Conservation (phyloP, 2,888 invertebrate species). For the Erynnis tages region DNA sequence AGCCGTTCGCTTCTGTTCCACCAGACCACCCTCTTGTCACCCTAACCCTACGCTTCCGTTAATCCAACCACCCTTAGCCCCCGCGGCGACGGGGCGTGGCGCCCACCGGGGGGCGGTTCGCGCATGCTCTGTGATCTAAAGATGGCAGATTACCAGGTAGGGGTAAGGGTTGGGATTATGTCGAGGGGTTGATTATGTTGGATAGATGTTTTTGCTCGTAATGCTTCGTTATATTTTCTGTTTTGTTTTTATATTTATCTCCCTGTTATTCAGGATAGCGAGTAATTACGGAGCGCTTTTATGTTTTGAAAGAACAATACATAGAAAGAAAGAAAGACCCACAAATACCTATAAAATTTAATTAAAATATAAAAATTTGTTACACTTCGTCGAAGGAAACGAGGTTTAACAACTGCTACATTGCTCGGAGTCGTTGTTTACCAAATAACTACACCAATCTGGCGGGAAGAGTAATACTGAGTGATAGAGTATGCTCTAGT, state of each 20-base stretch:
- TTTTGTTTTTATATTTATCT: not conserved
- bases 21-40: not conserved
- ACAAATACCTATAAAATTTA: too few species aligned
- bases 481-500: too few species aligned
- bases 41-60: conserved; percentile 34
- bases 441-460: too few species aligned
- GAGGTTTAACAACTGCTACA: too few species aligned
- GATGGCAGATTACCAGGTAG: conserved; percentile 57
- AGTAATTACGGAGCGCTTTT: too few species aligned
- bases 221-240: not conserved
- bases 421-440: too few species aligned
- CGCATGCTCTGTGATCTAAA: conserved; percentile 73
- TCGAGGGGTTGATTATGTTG: not conserved
- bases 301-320: too few species aligned
- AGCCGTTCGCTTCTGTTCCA: not conserved
- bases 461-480: too few species aligned
- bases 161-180: conserved; percentile 6
- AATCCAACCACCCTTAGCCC: conserved; percentile 43
- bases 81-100: conserved; percentile 52
- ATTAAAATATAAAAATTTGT: too few species aligned
- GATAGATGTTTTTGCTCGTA: not conserved
- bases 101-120: conserved; percentile 58
- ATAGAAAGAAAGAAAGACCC: too few species aligned
- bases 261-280: too few species aligned
- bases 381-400: too few species aligned